Evolutionary conservation across 2,113 vertebrate species (phyloP).

Genomic region (Ibidorhyncha struthersii): DNA sequence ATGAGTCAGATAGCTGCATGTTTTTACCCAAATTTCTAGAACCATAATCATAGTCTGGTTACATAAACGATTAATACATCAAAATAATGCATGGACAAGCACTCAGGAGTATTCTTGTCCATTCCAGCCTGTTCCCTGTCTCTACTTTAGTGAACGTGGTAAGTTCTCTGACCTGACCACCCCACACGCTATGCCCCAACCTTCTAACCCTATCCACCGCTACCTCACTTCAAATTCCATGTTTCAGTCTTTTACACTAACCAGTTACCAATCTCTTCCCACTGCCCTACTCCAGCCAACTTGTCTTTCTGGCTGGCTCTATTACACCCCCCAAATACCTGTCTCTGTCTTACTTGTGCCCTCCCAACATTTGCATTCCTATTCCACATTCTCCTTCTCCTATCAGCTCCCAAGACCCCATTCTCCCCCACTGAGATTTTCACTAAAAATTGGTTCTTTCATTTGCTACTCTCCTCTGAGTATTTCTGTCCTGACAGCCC

Average conservation of each 20-base stretch:
- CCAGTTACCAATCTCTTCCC: neutral
- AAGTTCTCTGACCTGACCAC: neutral
- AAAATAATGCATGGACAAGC: neutral
- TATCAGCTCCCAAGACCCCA: neutral
- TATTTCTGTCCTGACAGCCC: neutral
- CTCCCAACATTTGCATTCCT: neutral
- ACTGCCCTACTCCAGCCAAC: neutral
- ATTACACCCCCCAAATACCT: neutral
- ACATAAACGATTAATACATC: neutral
- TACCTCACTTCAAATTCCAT: neutral
- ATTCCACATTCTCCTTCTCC: neutral
- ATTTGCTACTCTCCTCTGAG: neutral
- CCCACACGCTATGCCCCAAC: neutral
- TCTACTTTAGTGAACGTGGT: accelerated
- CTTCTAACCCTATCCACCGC: neutral
- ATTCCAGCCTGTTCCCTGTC: neutral
- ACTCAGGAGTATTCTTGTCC: neutral
- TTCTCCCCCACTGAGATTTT: neutral
- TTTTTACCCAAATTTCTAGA: neutral
- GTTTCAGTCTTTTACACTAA: neutral
- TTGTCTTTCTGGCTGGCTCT: neutral
- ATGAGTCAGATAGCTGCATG: neutral
- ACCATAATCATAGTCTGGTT: neutral
- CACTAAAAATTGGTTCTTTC: neutral
- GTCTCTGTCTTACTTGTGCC: neutral